Percentiles rank a stretch among this genome's conserved stretches.
Evolutionary conservation across 2,888 invertebrate genomes (phyloP).

Genomic region (Lasioglossum calceatum): DNA sequence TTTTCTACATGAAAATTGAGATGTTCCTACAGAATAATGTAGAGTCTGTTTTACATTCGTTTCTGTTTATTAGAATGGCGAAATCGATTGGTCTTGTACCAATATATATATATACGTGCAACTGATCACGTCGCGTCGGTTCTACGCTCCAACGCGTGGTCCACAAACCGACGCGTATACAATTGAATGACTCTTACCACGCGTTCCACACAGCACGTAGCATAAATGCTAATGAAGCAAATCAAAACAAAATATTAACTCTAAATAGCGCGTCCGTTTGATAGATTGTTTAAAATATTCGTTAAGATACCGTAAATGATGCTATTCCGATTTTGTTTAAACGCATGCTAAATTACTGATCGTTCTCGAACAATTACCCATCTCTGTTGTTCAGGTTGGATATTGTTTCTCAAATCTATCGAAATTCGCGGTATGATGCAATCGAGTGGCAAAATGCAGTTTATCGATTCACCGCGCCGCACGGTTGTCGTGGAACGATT

Average conservation of each 20-base stretch:
- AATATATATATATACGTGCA: background rate
- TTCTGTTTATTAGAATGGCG: background rate
- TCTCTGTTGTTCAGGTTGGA: background rate
- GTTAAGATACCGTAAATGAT: background rate
- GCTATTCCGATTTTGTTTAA: background rate
- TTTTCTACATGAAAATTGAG: too few relatives aligned
- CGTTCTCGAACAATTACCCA: background rate
- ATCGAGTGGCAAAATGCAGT: background rate
- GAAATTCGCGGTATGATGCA: background rate
- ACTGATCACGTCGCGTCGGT: background rate
- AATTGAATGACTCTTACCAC: too few relatives aligned
- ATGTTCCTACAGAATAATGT: background rate
- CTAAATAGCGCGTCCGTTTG: background rate
- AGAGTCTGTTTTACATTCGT: background rate
- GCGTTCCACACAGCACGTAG: background rate
- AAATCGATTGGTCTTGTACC: background rate
- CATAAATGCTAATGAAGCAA: background rate
- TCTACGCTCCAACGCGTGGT: background rate
- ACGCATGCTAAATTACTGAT: background rate
- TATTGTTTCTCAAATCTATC: background rate
- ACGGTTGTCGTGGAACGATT: too few relatives aligned
- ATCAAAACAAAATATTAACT: background rate
- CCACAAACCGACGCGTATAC: background rate
- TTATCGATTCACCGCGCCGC: too few relatives aligned
- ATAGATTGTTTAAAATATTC: background rate